Conservation (phyloP, 37 sponge, comb jelly and placozoan species). For the Chondrosia reniformis region DNA sequence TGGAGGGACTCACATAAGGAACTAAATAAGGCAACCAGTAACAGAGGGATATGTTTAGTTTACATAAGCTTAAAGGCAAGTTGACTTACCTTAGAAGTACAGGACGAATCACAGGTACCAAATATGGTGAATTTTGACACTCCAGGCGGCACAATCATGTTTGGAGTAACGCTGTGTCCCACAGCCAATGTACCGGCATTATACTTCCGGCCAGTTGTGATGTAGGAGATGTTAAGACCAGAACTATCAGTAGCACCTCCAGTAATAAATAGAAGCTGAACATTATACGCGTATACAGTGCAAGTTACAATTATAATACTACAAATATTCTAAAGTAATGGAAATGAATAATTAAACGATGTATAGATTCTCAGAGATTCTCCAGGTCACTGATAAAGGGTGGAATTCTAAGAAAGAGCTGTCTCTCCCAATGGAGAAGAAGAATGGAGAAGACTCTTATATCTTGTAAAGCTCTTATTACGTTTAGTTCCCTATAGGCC, state of each 20-base stretch:
- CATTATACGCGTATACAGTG: too few relatives aligned
- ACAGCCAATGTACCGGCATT: slow-evolving; percentile 12
- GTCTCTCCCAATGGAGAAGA: too few relatives aligned
- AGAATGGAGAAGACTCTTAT: too few relatives aligned
- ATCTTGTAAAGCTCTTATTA: too few relatives aligned
- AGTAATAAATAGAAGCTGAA: neutral
- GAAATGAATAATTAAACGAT: too few relatives aligned
- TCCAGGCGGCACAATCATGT: slow-evolving; percentile 16
- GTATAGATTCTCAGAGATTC: too few relatives aligned
- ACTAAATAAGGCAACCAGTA: neutral
- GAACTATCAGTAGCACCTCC: slow-evolving; percentile 24
- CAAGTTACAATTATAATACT: too few relatives aligned
- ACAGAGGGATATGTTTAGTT: neutral
- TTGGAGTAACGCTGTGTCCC: slow-evolving; percentile 12
- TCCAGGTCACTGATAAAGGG: too few relatives aligned
- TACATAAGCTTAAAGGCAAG: neutral
- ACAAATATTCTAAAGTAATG: too few relatives aligned
- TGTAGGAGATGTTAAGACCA: slow-evolving; percentile 28
- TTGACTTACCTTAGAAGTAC: neutral
- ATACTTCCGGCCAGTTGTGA: neutral
- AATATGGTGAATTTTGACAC: neutral
- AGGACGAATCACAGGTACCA: neutral
- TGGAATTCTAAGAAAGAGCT: too few relatives aligned
- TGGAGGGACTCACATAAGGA: too few relatives aligned
- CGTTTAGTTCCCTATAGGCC: too few relatives aligned